A percentile compares a stretch with the other conserved stretches of the same genome.
Conservation (phyloP, 2,113 vertebrate species). For the Tachysurus vachellii region DNA sequence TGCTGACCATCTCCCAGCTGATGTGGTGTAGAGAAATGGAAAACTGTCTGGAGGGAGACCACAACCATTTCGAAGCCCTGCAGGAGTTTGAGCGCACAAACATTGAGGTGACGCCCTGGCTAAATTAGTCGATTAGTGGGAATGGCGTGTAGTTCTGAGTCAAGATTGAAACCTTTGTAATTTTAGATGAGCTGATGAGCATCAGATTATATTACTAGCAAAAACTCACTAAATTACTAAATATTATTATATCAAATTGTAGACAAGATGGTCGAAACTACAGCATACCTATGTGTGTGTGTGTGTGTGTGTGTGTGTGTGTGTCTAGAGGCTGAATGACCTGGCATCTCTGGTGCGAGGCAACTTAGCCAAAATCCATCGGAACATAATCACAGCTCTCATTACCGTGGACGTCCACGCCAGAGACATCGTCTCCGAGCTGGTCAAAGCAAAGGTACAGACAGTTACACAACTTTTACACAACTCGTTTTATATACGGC, state of each 20-base stretch:
- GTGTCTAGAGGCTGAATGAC: conserved; percentile 78
- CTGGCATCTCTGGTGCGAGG: conserved; percentile 77
- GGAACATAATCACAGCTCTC: conserved; percentile 80
- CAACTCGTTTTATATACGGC: not conserved
- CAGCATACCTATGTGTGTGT: too few relatives aligned
- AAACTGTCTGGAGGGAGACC: conserved; percentile 71
- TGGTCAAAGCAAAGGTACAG: conserved; percentile 73
- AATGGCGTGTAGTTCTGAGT: not conserved
- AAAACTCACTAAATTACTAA: not conserved
- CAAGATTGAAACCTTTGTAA: not conserved
- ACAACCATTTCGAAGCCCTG: conserved; percentile 69
- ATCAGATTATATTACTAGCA: not conserved
- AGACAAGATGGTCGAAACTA: not conserved
- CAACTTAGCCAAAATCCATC: conserved; percentile 76
- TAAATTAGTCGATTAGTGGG: not conserved
- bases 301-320: conserved; percentile 18
- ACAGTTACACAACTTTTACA: not conserved
- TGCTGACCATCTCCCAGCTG: conserved; percentile 82
- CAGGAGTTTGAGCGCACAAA: conserved; percentile 78
- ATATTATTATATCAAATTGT: not conserved
- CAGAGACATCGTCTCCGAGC: conserved; percentile 80
- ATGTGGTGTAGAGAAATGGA: conserved; percentile 85
- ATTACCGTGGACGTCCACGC: conserved; percentile 84
- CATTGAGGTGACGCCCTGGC: conserved; percentile 68
- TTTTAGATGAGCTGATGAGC: not conserved